Base-by-base conservation (phyloP, 2,113 vertebrate species). In the Eubucco bourcierii region DNA sequence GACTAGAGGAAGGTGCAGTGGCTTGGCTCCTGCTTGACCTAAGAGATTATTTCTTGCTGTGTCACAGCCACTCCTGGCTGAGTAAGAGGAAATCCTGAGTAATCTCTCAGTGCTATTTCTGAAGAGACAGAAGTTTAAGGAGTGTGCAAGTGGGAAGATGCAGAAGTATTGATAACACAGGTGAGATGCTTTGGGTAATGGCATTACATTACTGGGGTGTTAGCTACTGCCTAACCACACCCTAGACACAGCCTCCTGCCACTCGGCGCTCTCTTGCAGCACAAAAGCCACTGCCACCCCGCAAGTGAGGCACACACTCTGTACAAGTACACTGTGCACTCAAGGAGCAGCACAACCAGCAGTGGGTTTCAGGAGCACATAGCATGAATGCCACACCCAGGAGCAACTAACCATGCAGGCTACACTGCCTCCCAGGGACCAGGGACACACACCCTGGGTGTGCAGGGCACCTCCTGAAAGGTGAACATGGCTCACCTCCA, bases 31-130 rank as follows among this genome's bases (percentile, higher is more conserved):
- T 50, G 33, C 29, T 34, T 90, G 66, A 95, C 50, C 83, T 46
- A 34, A 79, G 39, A 76, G 89, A 94, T 94, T 93, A 89, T 75
- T 87, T 91, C 90, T 93, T 94, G 87, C 91, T 94, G 77, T 94
- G 78, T 88, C 92, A 96, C 66, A 87, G 82, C 77, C 77, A 73
- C 85, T 90, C 87, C 67, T 84, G 80, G 39, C 84, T 88, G 71
- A 90, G 80, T 80, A 93, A 95, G 71, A 94, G 75, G 81, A 96
- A 94, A 96, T 84, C 87, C 86, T 75, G 61, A 75, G 17, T 68
- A 88, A 94, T 86, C 88, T 60, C 81, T 77, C 50, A 23, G 39
- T 33, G 68, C 71, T 90, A 88, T 90, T 91, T 95, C 71, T 84
- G 73, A 86, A 86, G 83, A 90, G 76, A 73, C 3, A 1, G 21